Conservation (phyloP, 2,888 invertebrate genomes). For the Marronus borbonicus region DNA sequence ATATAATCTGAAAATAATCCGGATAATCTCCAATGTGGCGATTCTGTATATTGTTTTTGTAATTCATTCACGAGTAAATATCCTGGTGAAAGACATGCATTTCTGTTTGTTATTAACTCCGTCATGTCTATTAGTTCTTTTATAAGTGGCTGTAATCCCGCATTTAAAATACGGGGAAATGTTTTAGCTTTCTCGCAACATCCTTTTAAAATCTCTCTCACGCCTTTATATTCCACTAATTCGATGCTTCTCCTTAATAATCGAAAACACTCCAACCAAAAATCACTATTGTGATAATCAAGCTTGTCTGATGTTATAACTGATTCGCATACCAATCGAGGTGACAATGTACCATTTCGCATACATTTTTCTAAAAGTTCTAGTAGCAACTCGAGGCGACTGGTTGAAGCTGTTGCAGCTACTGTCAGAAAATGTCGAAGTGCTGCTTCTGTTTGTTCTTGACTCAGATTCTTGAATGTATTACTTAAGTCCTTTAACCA, state of each 20-base stretch:
- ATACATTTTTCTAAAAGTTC: constrained; percentile 84
- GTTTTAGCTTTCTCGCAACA: constrained; percentile 91
- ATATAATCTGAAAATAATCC: constrained; percentile 90
- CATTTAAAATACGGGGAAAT: constrained; percentile 85
- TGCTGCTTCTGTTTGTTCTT: constrained; percentile 83
- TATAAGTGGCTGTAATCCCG: constrained; percentile 86
- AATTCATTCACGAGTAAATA: constrained; percentile 97
- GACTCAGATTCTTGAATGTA: constrained; percentile 77
- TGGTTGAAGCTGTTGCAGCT: constrained; percentile 81
- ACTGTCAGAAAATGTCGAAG: constrained; percentile 83
- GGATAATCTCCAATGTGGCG: constrained; percentile 96
- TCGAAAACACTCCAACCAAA: constrained; percentile 92
- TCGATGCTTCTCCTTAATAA: constrained; percentile 89
- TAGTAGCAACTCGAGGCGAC: constrained; percentile 83
- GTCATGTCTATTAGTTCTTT: constrained; percentile 87
- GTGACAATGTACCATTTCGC: constrained; percentile 80
- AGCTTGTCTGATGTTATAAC: constrained; percentile 88
- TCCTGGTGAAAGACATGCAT: constrained; percentile 92
- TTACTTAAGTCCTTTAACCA: constrained; percentile 81
- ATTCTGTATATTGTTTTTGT: constrained; percentile 88
- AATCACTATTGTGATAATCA: constrained; percentile 84
- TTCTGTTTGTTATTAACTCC: constrained; percentile 91
- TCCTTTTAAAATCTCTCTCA: constrained; percentile 93
- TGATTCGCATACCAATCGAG: constrained; percentile 90
- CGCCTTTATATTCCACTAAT: constrained; percentile 96